Evolutionary conservation across 2,797 vertebrate genomes (phyloP).

Genomic region (Phyllotis vaccarum): DNA sequence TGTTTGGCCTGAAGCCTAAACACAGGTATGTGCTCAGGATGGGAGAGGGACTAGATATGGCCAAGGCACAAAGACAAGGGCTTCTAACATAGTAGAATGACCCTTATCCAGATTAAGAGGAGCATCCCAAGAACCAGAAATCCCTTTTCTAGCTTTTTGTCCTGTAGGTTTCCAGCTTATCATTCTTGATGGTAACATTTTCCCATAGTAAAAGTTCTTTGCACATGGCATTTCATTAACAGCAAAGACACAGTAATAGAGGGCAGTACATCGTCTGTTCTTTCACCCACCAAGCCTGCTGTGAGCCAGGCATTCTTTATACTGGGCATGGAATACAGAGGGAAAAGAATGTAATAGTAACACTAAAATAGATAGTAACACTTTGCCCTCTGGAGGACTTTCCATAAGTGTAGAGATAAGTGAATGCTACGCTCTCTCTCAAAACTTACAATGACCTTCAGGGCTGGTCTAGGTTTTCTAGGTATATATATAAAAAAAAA

Average conservation of each 20-base stretch:
- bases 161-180: background rate
- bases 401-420: background rate
- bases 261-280: background rate
- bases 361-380: background rate
- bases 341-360: background rate
- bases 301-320: background rate
- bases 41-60: background rate
- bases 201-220: background rate
- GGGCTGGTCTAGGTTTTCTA: background rate
- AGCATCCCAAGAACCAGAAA: background rate
- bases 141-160: background rate
- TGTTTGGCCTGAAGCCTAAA: slow-evolving; percentile 92
- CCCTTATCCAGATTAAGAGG: background rate
- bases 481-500: background rate
- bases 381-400: background rate
- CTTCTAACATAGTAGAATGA: background rate
- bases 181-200: background rate
- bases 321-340: background rate
- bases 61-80: background rate
- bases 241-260: background rate
- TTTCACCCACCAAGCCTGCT: background rate
- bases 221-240: background rate
- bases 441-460: background rate
- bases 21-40: slow-evolving; percentile 91
- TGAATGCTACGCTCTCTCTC: background rate